These are phyloP conservation scores for Labeo catla DNA, from an alignment of 2,113 vertebrate genomes.

Conservation along the genomic window DNA sequence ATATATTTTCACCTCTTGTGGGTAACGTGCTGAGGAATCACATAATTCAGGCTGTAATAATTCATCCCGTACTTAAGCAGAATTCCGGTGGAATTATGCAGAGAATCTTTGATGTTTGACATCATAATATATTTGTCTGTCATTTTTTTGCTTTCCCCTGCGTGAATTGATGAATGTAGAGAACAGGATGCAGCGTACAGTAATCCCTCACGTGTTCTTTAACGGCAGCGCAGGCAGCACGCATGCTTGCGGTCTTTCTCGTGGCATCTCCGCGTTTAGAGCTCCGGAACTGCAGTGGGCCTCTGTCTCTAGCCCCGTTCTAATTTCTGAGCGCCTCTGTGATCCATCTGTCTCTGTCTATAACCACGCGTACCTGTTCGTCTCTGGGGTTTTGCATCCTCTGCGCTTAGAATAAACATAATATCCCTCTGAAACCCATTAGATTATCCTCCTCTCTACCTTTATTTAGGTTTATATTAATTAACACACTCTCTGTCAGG, in stretches of 20 bases:
- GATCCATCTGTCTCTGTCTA: conserved; percentile 65
- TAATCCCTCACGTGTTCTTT: conserved; percentile 60
- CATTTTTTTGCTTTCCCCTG: conserved; percentile 61
- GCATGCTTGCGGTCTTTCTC: not conserved
- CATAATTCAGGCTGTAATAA: conserved; percentile 37
- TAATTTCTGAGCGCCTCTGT: conserved; percentile 48
- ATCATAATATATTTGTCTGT: conserved; percentile 70
- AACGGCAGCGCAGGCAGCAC: not conserved
- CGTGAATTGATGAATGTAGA: conserved; percentile 69
- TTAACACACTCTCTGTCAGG: conserved; percentile 53
- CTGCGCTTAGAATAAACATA: conserved; percentile 59
- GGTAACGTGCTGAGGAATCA: conserved; percentile 51
- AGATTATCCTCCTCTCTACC: conserved; percentile 49
- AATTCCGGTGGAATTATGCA: conserved; percentile 63
- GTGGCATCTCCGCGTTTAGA: conserved; percentile 34
- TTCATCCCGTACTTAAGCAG: conserved; percentile 56
- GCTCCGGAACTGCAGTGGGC: conserved; percentile 17
- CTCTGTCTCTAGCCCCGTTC: conserved; percentile 46
- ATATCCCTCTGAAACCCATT: conserved; percentile 66
- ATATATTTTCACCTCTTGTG: not conserved
- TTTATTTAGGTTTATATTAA: conserved; percentile 66
- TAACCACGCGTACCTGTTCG: conserved; percentile 58
- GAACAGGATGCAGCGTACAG: conserved; percentile 30
- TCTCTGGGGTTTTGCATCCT: conserved; percentile 60
- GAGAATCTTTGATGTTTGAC: conserved; percentile 58